Evolutionary conservation across 2,888 invertebrate species (phyloP).

Genomic region (Melitaea athalia): DNA sequence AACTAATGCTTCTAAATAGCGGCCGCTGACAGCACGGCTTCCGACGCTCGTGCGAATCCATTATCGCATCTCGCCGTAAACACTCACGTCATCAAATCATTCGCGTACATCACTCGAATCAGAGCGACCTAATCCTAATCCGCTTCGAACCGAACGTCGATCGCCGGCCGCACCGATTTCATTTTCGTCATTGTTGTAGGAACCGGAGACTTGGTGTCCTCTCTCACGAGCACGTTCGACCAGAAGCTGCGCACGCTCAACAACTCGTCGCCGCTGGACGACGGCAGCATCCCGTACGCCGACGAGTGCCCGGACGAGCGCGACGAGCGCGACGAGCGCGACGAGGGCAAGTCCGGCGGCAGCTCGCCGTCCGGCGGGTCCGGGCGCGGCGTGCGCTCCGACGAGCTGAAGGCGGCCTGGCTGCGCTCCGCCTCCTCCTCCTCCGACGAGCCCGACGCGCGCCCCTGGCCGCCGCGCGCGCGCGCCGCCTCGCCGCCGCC

Average conservation of each 20-base stretch:
- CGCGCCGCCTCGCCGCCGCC: constrained; percentile 63
- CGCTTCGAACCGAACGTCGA: constrained; percentile 58
- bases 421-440: constrained; percentile 70
- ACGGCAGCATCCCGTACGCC: constrained; percentile 87
- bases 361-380: constrained; percentile 59
- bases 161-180: constrained; percentile 33
- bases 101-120: constrained; percentile 50
- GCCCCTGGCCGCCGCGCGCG: constrained; percentile 47
- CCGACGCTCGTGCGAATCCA: constrained; percentile 51
- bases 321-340: constrained; percentile 84
- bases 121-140: constrained; percentile 53
- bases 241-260: constrained; percentile 89
- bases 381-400: constrained; percentile 49
- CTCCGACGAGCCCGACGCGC: constrained; percentile 61
- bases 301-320: constrained; percentile 85
- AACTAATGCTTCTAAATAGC: constrained; percentile 72
- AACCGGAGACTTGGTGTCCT: constrained; percentile 90
- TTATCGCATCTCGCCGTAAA: constrained; percentile 43
- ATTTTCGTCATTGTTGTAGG: constrained; percentile 82
- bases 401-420: constrained; percentile 74
- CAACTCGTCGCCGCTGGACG: constrained; percentile 85
- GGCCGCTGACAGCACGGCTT: constrained; percentile 70
- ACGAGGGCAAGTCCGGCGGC: constrained; percentile 61
- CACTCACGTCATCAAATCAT: constrained; percentile 48
- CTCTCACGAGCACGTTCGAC: constrained; percentile 92